Conservation (phyloP, 1,140 invertebrate genomes). For the Zaprionus kolodkinae region DNA sequence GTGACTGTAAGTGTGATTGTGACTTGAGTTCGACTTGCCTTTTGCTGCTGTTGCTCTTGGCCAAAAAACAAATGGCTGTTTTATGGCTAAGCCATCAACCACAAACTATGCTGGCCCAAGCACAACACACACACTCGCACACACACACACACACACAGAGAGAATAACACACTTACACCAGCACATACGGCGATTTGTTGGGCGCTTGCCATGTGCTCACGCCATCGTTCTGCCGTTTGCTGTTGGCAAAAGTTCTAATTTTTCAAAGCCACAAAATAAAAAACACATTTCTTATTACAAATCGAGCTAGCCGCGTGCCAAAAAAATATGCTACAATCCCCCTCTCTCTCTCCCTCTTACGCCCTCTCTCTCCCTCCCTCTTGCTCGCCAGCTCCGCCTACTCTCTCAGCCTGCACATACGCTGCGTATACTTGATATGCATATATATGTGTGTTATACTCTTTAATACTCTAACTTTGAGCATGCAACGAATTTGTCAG, state of each 20-base stretch:
- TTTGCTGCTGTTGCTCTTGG: conserved; percentile 22
- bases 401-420: neutral
- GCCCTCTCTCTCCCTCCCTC: conserved; percentile 10
- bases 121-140: conserved; percentile 37
- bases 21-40: neutral
- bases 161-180: neutral
- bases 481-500: neutral
- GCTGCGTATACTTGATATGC: neutral
- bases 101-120: conserved; percentile 64
- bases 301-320: conserved; percentile 67
- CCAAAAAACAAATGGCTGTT: conserved; percentile 71
- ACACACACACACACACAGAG: neutral
- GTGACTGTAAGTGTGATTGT: neutral
- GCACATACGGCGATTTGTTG: conserved; percentile 31
- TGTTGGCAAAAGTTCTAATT: conserved; percentile 76
- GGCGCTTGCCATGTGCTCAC: conserved; percentile 59
- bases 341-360: conserved; percentile 5
- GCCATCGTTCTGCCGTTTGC: conserved; percentile 60
- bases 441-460: conserved; percentile 1
- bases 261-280: conserved; percentile 75
- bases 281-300: conserved; percentile 75
- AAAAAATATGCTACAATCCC: conserved; percentile 57
- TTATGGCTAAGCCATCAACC: conserved; percentile 74
- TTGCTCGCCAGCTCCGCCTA: neutral
- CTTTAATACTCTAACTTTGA: conserved; percentile 7